Percentiles rank a stretch among this genome's conserved stretches.
phyloP scores from a whole-genome alignment of 2,888 invertebrate species.

The Heliconius ismenius region DNA sequence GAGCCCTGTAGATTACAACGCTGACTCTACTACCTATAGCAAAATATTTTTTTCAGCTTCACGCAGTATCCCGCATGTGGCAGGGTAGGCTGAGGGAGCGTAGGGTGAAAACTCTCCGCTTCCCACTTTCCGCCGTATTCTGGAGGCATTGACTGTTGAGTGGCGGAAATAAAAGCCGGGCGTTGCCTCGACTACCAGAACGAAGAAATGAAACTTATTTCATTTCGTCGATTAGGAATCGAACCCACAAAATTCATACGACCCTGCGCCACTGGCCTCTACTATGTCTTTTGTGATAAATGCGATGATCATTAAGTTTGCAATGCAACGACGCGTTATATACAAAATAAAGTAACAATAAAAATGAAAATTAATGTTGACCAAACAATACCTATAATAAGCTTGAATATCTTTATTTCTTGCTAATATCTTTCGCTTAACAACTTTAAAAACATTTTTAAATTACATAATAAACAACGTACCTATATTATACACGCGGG shows the following conservation, averaged over 20 bases:
- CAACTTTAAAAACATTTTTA: slow-evolving; percentile 6
- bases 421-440: not conserved
- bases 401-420: not conserved
- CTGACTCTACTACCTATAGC: not conserved
- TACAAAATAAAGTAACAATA: not conserved
- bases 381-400: not conserved
- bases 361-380: not conserved
- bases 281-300: not conserved
- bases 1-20: not conserved
- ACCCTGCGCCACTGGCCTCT: too few relatives aligned
- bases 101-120: too few relatives aligned
- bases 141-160: too few relatives aligned
- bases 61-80: too few relatives aligned
- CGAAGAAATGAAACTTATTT: too few relatives aligned
- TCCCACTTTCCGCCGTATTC: too few relatives aligned
- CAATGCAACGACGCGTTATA: not conserved
- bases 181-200: too few relatives aligned
- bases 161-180: too few relatives aligned
- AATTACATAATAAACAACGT: slow-evolving; percentile 32
- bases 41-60: too few relatives aligned
- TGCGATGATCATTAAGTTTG: slow-evolving; percentile 10
- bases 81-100: too few relatives aligned
- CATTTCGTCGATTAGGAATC: too few relatives aligned
- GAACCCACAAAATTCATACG: too few relatives aligned
- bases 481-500: slow-evolving; percentile 34